Evolutionary conservation across 2,888 invertebrate species (phyloP).

Genomic region (Epiblema foenella): DNA sequence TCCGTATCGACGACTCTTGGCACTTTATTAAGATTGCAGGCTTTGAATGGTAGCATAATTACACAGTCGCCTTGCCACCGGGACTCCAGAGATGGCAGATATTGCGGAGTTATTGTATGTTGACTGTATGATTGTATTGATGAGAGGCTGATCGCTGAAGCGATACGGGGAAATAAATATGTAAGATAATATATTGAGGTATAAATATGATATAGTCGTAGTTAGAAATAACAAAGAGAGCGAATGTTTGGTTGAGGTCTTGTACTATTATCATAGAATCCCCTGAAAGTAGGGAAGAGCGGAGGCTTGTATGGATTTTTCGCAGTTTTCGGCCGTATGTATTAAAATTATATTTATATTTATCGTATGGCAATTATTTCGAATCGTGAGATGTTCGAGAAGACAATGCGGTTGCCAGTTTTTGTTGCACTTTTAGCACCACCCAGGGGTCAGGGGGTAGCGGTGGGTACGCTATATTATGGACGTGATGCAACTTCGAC

Average conservation of each 20-base stretch:
- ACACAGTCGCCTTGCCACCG: constrained; percentile 70
- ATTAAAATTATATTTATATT: no score
- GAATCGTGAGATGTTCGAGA: no score
- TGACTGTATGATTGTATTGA: constrained; percentile 38
- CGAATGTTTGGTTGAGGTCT: neutral
- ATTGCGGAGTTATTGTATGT: constrained; percentile 52
- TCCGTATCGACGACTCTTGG: constrained; percentile 68
- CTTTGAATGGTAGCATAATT: constrained; percentile 74
- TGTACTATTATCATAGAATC: no score
- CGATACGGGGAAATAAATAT: constrained; percentile 24
- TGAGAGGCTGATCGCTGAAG: constrained; percentile 33
- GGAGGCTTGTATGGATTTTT: no score
- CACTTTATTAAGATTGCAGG: constrained; percentile 75
- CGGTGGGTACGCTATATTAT: no score
- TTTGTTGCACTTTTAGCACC: no score
- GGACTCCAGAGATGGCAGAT: constrained; percentile 68
- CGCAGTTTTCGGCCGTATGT: no score
- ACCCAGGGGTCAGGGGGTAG: no score
- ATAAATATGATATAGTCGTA: neutral
- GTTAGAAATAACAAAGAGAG: neutral
- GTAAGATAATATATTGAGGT: constrained; percentile 24
- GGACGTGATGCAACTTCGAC: no score
- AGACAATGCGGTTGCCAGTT: no score
- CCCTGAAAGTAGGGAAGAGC: no score
- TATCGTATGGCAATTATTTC: no score